phyloP scores from a whole-genome alignment of 2,888 invertebrate genomes.

The Cremastobaeus sp. region DNA sequence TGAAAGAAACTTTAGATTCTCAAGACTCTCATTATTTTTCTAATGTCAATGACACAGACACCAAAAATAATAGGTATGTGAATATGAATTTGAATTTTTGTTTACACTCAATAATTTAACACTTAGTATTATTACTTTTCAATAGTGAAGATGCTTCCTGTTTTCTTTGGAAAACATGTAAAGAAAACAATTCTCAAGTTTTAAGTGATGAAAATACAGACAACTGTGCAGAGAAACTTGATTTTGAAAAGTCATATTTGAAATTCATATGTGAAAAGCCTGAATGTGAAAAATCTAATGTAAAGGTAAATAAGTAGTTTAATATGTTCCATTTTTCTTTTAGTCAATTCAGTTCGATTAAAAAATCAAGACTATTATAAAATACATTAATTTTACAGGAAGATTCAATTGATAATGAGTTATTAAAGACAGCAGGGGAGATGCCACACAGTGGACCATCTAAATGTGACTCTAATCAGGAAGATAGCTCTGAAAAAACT shows the following conservation, averaged over 20 bases:
- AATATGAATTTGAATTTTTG: background rate
- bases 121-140: no score
- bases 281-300: background rate
- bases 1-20: slow-evolving; percentile 4
- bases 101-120: no score
- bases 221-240: no score
- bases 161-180: background rate
- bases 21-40: background rate
- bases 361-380: no score
- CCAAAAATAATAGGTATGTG: slow-evolving; percentile 14
- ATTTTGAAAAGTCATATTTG: background rate
- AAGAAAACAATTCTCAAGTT: background rate
- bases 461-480: background rate
- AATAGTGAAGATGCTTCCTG: no score
- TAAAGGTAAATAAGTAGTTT: background rate
- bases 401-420: background rate
- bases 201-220: background rate
- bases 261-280: background rate
- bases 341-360: no score
- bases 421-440: background rate
- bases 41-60: background rate
- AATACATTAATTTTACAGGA: background rate
- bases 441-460: background rate
- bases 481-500: background rate
- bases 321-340: no score